Evolutionary conservation across 2,888 invertebrate genomes (phyloP), one percentile per base, ranked within the genome.

Genomic region (Graphium colonna): DNA sequence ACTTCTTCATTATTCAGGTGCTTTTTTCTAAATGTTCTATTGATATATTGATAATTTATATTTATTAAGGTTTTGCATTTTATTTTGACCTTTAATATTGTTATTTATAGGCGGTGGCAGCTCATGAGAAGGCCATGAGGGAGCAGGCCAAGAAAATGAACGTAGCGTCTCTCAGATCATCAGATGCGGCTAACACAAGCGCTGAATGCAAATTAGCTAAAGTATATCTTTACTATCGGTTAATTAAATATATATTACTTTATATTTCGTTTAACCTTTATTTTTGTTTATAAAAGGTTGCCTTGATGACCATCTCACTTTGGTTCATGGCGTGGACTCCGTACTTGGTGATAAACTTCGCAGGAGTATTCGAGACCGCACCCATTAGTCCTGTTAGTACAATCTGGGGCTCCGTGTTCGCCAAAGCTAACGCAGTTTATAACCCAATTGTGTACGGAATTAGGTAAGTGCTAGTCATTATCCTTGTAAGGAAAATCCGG

Each of bases 381-480:
- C 93, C 92, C 45, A 93, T 96, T 65, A 94, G 92, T 61, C 96
- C 96, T 12, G 86, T 96, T 62, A 93, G 93, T 62, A 96, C 96
- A 51, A 96, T 96, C 79, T 96, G 96, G 95, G 95, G 96, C 48
- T 96, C 97, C 33, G 92, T 97, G 65, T 97, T 97, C 77, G 97
- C 97, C 57, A 98, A 98, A 85, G 95, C 96, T 59, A 96, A 95
- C 68, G 95, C 96, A 60, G 95, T 95, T 58, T 96, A 96, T 90
- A 96, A 96, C 82, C 96, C 96, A 26, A 95, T 96, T 75, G 96
- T 97, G 61, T 97, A 97, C 75, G 96, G 95, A 65, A 96, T 96
- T 82, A 96, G 95, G 95, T 95, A 69, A 75, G 52, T 52, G 15
- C 33, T 42, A n/a, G n/a, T n/a, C n/a, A n/a, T n/a, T n/a, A n/a